Evolutionary conservation across 2,113 vertebrate species (phyloP).

Genomic region (Morone chrysops): DNA sequence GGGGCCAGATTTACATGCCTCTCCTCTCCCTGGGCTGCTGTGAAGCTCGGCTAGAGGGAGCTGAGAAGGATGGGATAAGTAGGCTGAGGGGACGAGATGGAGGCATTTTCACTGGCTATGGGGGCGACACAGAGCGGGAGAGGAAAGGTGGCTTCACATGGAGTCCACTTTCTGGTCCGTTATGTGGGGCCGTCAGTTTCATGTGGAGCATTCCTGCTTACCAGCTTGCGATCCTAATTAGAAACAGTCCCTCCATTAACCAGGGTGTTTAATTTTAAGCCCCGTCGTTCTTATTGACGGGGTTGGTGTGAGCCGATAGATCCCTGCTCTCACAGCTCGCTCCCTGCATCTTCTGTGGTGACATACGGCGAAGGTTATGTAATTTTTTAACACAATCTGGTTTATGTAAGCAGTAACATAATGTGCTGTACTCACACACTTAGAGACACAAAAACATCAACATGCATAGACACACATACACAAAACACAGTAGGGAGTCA

Average conservation of each 20-base stretch:
- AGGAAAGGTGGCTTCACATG: too few relatives aligned
- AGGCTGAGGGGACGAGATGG: slow-evolving; percentile 35
- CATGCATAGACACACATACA: not conserved
- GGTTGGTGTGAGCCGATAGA: slow-evolving; percentile 52
- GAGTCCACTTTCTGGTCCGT: slow-evolving; percentile 28
- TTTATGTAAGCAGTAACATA: slow-evolving; percentile 25
- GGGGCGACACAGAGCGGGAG: too few relatives aligned
- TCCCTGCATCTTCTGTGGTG: slow-evolving; percentile 16
- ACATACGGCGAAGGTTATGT: slow-evolving; percentile 27
- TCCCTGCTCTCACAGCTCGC: slow-evolving; percentile 40
- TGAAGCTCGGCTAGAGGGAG: slow-evolving; percentile 58
- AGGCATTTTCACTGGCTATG: slow-evolving; percentile 28
- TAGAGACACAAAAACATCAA: slow-evolving; percentile 4
- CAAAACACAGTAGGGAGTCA: not conserved
- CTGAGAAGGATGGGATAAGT: slow-evolving; percentile 58
- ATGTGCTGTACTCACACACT: slow-evolving; percentile 1
- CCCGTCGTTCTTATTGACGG: slow-evolving; percentile 25
- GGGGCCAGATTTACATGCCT: slow-evolving; percentile 81
- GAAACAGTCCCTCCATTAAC: slow-evolving; percentile 66
- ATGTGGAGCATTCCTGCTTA: slow-evolving; percentile 28
- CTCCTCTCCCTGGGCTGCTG: slow-evolving; percentile 67
- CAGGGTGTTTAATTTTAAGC: slow-evolving; percentile 75
- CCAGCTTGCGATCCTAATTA: slow-evolving; percentile 54
- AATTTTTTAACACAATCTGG: slow-evolving; percentile 26
- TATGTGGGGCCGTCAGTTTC: slow-evolving; percentile 28